Evolutionary conservation across 2,113 vertebrate species (phyloP).

Genomic region (Polyodon spathula): DNA sequence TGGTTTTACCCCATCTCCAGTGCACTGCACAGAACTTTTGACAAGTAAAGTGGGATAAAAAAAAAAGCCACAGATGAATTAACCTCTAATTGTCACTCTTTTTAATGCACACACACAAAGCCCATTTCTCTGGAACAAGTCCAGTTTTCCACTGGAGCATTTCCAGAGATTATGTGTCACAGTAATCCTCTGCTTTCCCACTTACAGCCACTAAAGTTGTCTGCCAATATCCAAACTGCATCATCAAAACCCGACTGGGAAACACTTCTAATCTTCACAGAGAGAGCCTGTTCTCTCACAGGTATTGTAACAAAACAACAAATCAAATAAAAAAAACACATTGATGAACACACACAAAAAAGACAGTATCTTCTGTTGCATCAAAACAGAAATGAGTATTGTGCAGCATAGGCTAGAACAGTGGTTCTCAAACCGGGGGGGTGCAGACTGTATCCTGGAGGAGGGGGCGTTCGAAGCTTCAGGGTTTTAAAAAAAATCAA

Average conservation of each 20-base stretch:
- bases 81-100: slow-evolving; percentile 31
- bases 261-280: slow-evolving; percentile 22
- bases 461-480: no score
- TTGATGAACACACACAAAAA: background rate
- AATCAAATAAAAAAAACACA: background rate
- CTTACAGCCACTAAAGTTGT: slow-evolving; percentile 17
- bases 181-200: slow-evolving; percentile 22
- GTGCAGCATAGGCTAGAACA: background rate
- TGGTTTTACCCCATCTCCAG: slow-evolving; percentile 4
- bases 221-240: slow-evolving; percentile 25
- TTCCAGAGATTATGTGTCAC: slow-evolving; percentile 26
- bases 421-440: no score
- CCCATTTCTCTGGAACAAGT: slow-evolving; percentile 30
- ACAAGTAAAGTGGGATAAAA: slow-evolving; percentile 30
- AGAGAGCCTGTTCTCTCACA: slow-evolving; percentile 21
- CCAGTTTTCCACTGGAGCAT: slow-evolving; percentile 31
- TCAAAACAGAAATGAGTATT: slow-evolving; percentile 1
- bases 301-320: background rate
- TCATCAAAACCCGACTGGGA: slow-evolving; percentile 16
- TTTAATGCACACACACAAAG: slow-evolving; percentile 33
- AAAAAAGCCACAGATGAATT: slow-evolving; percentile 38
- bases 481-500: no score
- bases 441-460: no score
- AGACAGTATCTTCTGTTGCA: background rate
- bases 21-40: background rate